Evolutionary conservation across 2,113 vertebrate genomes (phyloP).

Genomic region (Actenoides hombroni): DNA sequence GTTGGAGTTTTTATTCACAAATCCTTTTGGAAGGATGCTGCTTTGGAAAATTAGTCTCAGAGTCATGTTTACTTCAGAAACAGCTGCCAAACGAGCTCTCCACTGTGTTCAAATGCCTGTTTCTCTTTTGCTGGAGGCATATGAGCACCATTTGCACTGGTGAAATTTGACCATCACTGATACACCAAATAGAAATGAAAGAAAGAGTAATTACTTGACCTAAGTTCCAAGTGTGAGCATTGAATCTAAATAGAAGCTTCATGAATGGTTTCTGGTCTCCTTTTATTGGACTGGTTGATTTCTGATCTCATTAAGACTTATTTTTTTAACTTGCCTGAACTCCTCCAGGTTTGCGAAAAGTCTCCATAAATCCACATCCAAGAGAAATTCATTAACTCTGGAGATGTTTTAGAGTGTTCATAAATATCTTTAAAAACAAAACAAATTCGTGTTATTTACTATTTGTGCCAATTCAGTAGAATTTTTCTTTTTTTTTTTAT

Average conservation of each 20-base stretch:
- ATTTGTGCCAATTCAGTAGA: background rate
- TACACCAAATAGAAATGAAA: background rate
- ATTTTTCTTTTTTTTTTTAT: accelerated
- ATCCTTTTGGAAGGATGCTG: background rate
- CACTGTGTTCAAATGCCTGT: background rate
- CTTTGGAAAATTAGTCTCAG: background rate
- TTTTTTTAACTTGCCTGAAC: constrained; percentile 80
- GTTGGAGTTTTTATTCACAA: background rate
- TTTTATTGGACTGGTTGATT: background rate
- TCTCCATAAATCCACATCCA: constrained; percentile 83
- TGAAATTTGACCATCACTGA: background rate
- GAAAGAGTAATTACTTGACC: background rate
- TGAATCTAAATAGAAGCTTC: background rate
- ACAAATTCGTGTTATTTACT: constrained; percentile 1
- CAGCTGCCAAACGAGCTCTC: background rate
- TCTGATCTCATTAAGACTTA: background rate
- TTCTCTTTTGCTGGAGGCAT: background rate
- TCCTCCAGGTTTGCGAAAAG: constrained; percentile 90
- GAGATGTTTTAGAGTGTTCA: constrained; percentile 80
- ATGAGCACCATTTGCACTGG: background rate
- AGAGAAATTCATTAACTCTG: constrained; percentile 80
- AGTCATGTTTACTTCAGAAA: background rate
- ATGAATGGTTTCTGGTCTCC: background rate
- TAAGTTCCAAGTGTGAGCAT: background rate
- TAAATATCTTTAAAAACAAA: constrained; percentile 81